Conservation (phyloP, 2,113 vertebrate species). For the Rhegmatorhina hoffmannsi region DNA sequence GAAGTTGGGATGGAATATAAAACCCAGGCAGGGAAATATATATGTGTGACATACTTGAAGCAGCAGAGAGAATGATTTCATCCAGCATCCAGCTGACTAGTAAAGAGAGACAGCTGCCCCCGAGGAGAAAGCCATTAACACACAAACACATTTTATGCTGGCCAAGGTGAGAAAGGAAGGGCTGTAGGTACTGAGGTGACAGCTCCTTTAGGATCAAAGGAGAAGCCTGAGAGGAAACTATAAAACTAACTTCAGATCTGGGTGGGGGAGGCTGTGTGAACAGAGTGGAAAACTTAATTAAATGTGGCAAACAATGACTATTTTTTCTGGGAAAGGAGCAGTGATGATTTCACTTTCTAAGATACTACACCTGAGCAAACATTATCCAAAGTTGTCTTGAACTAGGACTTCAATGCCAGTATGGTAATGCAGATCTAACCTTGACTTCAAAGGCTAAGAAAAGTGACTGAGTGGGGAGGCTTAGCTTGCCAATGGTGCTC, state of each 20-base stretch:
- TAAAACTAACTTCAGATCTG: conserved; percentile 56
- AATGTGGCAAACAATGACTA: conserved; percentile 58
- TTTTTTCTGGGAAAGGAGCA: conserved; percentile 34
- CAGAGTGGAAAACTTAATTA: conserved; percentile 53
- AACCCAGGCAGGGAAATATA: not conserved
- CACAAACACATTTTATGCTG: conserved; percentile 57
- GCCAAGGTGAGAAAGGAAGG: conserved; percentile 58
- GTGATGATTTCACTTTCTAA: conserved; percentile 45
- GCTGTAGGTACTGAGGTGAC: conserved; percentile 52
- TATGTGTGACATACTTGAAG: conserved; percentile 8
- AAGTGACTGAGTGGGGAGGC: not conserved
- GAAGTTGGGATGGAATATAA: conserved; percentile 10
- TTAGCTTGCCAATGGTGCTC: not conserved
- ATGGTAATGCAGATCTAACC: not conserved
- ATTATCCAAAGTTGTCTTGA: conserved; percentile 35
- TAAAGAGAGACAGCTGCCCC: conserved; percentile 30
- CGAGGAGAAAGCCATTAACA: conserved; percentile 52
- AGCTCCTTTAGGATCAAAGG: conserved; percentile 60
- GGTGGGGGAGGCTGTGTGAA: conserved; percentile 6
- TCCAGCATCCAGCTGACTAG: conserved; percentile 26
- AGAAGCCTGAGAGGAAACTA: conserved; percentile 53
- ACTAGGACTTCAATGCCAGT: not conserved
- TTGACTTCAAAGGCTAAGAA: conserved; percentile 9
- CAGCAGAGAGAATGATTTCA: conserved; percentile 45
- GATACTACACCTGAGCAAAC: conserved; percentile 64